Conservation (phyloP, 2,888 invertebrate genomes). For the Caenorhabditis uteleia region DNA sequence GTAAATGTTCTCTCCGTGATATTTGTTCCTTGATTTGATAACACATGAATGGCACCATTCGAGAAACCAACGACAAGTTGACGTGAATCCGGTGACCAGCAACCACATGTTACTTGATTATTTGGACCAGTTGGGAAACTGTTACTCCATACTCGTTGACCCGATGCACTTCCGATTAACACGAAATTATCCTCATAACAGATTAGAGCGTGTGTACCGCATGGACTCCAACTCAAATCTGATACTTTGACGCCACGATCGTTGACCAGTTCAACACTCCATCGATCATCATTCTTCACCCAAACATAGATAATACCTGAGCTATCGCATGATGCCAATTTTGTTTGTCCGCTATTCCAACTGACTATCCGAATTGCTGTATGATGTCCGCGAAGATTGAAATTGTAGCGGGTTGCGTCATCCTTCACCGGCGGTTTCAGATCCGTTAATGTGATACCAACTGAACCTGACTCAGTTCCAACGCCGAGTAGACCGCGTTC, state of each 20-base stretch:
- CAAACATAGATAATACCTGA: constrained; percentile 93
- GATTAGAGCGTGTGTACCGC: constrained; percentile 96
- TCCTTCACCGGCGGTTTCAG: constrained; percentile 40
- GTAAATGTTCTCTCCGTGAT: constrained; percentile 59
- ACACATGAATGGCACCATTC: constrained; percentile 58
- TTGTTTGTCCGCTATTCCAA: constrained; percentile 98
- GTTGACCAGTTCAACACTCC: constrained; percentile 98
- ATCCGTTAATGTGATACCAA: constrained; percentile 67
- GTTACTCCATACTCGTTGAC: constrained; percentile 88
- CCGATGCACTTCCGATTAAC: constrained; percentile 78
- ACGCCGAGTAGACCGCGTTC: constrained; percentile 54
- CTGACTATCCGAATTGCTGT: constrained; percentile 76
- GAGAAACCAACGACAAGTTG: constrained; percentile 73
- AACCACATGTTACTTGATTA: constrained; percentile 84
- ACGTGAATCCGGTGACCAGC: constrained; percentile 96
- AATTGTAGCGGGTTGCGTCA: constrained; percentile 75
- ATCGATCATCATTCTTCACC: constrained; percentile 98
- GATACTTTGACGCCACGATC: constrained; percentile 95
- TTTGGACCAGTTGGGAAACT: constrained; percentile 77
- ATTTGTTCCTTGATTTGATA: constrained; percentile 60
- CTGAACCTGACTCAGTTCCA: constrained; percentile 64
- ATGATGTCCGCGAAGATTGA: constrained; percentile 93
- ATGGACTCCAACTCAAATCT: constrained; percentile 98
- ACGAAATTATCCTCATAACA: constrained; percentile 98
- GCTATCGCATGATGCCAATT: constrained; percentile 94